Evolutionary conservation across 2,797 vertebrate species (phyloP).

Genomic region (Girardinus metallicus): DNA sequence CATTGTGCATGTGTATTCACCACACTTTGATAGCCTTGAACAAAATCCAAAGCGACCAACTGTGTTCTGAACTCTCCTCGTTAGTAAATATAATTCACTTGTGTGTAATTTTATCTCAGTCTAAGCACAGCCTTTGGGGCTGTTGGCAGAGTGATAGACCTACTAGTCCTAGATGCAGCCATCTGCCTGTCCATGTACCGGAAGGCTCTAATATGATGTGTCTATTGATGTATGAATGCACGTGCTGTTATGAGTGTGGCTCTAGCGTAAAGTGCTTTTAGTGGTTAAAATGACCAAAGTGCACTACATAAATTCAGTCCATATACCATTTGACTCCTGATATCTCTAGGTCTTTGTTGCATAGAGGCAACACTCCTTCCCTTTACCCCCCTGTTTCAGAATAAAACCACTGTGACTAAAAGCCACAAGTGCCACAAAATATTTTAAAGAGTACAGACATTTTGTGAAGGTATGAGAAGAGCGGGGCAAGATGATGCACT

Average conservation of each 20-base stretch:
- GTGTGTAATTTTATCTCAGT: slow-evolving; percentile 1
- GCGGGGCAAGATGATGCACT: background rate
- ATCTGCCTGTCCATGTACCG: background rate
- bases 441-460: background rate
- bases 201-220: background rate
- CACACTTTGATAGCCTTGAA: background rate
- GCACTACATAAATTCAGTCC: background rate
- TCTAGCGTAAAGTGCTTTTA: background rate
- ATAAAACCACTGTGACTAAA: background rate
- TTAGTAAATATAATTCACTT: background rate
- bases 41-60: background rate
- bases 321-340: background rate
- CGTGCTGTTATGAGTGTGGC: background rate
- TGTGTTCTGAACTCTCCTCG: background rate
- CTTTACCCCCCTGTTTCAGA: background rate
- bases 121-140: background rate
- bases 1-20: background rate
- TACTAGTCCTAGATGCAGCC: slow-evolving; percentile 2
- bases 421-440: background rate
- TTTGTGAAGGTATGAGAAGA: background rate
- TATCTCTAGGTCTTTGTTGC: background rate
- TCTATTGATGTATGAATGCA: slow-evolving; percentile 1
- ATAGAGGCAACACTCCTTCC: background rate
- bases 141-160: slow-evolving; percentile 2
- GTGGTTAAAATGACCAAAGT: background rate